Percentiles rank a stretch among this genome's conserved stretches.
Evolutionary conservation across 2,113 vertebrate genomes (phyloP).

Genomic region (Cnemophilus loriae): DNA sequence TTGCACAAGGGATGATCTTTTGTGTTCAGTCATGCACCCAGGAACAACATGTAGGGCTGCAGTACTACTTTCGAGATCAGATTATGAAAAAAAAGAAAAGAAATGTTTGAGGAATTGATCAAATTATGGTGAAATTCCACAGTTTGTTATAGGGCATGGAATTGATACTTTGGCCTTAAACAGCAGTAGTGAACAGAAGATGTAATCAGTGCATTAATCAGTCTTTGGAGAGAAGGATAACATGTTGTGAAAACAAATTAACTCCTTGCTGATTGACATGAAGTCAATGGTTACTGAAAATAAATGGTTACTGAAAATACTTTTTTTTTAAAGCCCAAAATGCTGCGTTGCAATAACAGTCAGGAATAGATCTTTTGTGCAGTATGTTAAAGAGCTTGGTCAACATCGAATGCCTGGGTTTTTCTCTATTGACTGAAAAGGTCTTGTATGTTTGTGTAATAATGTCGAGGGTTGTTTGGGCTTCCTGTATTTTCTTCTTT

Average conservation of each 20-base stretch:
- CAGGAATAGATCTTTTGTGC: background rate
- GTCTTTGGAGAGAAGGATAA: background rate
- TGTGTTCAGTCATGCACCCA: background rate
- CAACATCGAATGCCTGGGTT: background rate
- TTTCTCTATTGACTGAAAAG: background rate
- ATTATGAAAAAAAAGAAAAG: background rate
- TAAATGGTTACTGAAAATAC: background rate
- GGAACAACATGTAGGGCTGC: background rate
- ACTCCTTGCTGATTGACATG: background rate
- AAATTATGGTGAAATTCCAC: background rate
- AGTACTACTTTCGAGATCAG: background rate
- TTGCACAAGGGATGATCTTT: background rate
- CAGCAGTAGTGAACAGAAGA: background rate
- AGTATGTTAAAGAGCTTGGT: background rate
- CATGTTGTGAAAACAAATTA: background rate
- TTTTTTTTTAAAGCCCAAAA: background rate
- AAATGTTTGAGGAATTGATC: background rate
- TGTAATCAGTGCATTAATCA: slow-evolving; percentile 12
- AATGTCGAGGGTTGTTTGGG: background rate
- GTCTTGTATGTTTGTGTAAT: background rate
- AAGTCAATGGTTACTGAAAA: background rate
- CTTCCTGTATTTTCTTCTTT: background rate
- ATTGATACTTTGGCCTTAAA: slow-evolving; percentile 1
- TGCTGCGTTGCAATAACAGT: background rate
- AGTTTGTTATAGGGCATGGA: background rate